These are phyloP conservation scores for Andrena haemorrhoa DNA, from an alignment of 2,888 invertebrate species.

Conservation along the genomic window DNA sequence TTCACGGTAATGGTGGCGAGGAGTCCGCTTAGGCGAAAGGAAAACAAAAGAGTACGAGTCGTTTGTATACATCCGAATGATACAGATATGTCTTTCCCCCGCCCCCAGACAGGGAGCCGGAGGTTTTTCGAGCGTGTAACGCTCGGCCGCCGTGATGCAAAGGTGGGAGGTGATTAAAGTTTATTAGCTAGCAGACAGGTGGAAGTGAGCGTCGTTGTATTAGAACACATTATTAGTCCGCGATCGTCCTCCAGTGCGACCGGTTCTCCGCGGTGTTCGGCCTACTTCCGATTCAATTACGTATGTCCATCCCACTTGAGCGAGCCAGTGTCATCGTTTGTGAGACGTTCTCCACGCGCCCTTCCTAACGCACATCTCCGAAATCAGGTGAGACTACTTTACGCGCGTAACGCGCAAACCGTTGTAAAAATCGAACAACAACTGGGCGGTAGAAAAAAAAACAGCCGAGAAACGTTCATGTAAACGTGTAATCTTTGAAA, in stretches of 20 bases:
- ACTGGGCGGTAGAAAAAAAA: background rate
- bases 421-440: background rate
- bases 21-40: conserved; percentile 2
- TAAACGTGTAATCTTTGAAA: background rate
- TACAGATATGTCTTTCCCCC: conserved; percentile 32
- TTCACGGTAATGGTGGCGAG: background rate
- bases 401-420: background rate
- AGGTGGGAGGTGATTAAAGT: conserved; percentile 73
- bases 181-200: conserved; percentile 74
- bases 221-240: conserved; percentile 76
- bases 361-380: conserved; percentile 29
- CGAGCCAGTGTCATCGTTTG: conserved; percentile 50
- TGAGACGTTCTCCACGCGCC: conserved; percentile 35
- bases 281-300: conserved; percentile 55
- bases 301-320: conserved; percentile 43
- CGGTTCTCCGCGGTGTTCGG: conserved; percentile 64
- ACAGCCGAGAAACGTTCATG: no score
- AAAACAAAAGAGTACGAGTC: conserved; percentile 17
- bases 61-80: conserved; percentile 46
- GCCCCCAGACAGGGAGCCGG: conserved; percentile 22
- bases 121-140: conserved; percentile 55
- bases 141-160: conserved; percentile 56
- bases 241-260: conserved; percentile 70
- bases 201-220: conserved; percentile 67
- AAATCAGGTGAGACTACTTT: conserved; percentile 59